Evolutionary conservation across 1,140 invertebrate species (phyloP).

Genomic region (Lepidurus arcticus): DNA sequence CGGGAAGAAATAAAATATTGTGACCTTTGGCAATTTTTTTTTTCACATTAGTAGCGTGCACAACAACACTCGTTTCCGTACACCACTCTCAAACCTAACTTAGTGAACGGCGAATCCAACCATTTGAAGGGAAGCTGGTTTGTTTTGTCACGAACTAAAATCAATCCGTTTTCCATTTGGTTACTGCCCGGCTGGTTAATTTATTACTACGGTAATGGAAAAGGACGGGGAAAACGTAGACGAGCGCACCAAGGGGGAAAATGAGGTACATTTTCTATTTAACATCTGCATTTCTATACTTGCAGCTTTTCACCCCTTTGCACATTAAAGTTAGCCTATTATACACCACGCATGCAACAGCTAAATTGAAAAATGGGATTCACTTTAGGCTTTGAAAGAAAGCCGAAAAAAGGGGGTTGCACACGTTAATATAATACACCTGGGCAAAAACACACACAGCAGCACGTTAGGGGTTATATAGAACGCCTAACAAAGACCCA

Average conservation of each 20-base stretch:
- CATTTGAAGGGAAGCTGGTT: neutral
- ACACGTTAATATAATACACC: neutral
- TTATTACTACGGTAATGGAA: neutral
- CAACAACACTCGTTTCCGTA: constrained; percentile 14
- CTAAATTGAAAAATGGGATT: too few species aligned
- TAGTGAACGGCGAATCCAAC: neutral
- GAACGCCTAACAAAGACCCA: neutral
- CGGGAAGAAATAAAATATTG: neutral
- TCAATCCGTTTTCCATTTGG: neutral
- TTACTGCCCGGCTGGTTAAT: neutral
- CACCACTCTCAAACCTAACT: neutral
- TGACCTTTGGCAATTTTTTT: neutral
- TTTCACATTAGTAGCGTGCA: neutral
- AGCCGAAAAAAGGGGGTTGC: neutral
- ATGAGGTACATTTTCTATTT: neutral
- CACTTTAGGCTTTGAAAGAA: neutral
- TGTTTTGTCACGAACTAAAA: neutral
- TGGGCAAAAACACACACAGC: neutral
- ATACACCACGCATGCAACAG: too few species aligned
- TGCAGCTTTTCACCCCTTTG: neutral
- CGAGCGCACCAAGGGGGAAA: neutral
- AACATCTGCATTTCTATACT: neutral
- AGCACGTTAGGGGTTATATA: constrained; percentile 4
- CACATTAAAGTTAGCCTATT: too few species aligned
- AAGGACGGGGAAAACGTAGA: neutral